Base-by-base conservation (phyloP, 2,888 invertebrate genomes). In the Polyommatus icarus region DNA sequence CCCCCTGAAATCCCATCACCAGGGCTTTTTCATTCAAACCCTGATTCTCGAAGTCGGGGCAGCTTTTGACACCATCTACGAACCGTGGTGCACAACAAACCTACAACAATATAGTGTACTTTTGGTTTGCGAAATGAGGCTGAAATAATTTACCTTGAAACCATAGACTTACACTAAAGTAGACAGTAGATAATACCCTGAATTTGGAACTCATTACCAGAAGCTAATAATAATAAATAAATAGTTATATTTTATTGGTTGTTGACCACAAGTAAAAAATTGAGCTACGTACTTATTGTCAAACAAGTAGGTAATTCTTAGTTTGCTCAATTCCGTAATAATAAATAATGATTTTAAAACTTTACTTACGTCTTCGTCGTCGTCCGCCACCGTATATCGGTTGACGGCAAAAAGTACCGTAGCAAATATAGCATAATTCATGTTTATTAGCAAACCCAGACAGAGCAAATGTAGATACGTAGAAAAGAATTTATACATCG, bases 401-500 rank as follows among this genome's bases (percentile, higher is more conserved):
- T 18, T 29, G 24, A 72, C 20, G n/a, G 15, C 32, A 15, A 77
- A 57, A 72, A 54, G n/a, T 36, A 77, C 15, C n/a, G 57, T 54
- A 20, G 36, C 72, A 24, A 72, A 57, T 72, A n/a, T 54, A 72
- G 5, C 71, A 77, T 46, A 77, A 54, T 71, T 36, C 77, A 77
- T 77, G 71, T 71, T 77, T 59, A 24, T 57, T 72, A 20, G 36
- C 20, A n/a, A 20, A 77, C 36, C 57, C 32, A 32, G 36, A 77
- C 71, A 59, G 57, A 54, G 12, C 46, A 54, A 75, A 54, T 18
- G 54, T 75, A 46, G 72, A 57, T 54, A 72, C 40, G 29, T 57
- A 12, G 59, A 40, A 73, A 54, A 59, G 0, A 59, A 24, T 77
- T 59, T 77, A 73, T 77, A 77, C 72, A 59, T 73, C 29, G 12